Evolutionary conservation across 2,797 vertebrate genomes (phyloP).

Genomic region (Hirundo rustica): DNA sequence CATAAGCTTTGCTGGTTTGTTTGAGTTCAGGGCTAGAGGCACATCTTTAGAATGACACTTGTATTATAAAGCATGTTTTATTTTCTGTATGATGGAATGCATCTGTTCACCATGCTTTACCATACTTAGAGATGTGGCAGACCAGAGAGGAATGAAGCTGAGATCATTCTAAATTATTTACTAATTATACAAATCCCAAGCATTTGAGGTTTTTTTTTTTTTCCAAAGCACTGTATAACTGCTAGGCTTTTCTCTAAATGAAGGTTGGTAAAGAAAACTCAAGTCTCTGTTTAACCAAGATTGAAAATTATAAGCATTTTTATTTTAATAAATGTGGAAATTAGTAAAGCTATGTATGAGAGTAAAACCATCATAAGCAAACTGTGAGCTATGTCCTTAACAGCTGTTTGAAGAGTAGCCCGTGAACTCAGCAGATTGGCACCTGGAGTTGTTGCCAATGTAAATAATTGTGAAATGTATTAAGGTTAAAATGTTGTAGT

Average conservation of each 20-base stretch:
- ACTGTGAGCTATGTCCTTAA: background rate
- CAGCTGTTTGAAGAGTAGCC: background rate
- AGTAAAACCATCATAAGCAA: background rate
- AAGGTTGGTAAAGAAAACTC: background rate
- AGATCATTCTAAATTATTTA: background rate
- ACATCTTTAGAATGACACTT: background rate
- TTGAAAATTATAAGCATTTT: background rate
- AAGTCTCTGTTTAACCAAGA: background rate
- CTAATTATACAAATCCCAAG: background rate
- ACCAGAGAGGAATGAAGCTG: background rate
- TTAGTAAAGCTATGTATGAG: background rate
- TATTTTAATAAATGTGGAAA: background rate
- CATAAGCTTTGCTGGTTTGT: background rate
- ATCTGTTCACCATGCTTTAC: background rate
- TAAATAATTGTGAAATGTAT: background rate
- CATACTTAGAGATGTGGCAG: background rate
- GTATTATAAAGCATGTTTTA: background rate
- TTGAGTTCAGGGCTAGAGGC: background rate
- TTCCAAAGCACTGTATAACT: background rate
- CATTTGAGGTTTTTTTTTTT: fast-evolving
- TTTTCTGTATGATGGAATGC: background rate
- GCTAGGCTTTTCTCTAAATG: background rate
- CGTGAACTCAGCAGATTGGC: background rate
- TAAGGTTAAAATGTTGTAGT: background rate
- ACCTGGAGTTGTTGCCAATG: background rate